Conservation (phyloP, 2,113 vertebrate species). For the Cynopterus brachyotis region DNA sequence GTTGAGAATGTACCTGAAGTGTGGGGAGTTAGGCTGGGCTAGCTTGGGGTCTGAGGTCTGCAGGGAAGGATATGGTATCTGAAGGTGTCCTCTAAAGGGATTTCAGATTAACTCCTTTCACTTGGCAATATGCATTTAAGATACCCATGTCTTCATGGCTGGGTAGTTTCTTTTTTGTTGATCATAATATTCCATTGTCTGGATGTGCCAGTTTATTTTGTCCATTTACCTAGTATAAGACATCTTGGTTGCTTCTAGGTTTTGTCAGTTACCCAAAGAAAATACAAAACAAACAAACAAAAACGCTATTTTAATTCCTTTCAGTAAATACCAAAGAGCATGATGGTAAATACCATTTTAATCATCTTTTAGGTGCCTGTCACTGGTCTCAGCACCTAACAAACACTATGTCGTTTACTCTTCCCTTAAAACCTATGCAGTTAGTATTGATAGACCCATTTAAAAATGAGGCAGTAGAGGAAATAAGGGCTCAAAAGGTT, state of each 20-base stretch:
- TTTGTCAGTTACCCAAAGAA: neutral
- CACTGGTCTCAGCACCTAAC: neutral
- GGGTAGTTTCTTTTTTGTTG: neutral
- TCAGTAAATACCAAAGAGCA: neutral
- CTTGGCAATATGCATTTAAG: neutral
- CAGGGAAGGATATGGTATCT: neutral
- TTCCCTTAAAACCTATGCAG: neutral
- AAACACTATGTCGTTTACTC: neutral
- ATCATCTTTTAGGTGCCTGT: neutral
- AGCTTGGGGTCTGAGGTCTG: neutral
- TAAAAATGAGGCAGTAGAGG: conserved; percentile 8
- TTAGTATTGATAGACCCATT: neutral
- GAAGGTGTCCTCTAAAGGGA: neutral
- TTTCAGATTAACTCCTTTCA: neutral
- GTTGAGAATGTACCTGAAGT: neutral
- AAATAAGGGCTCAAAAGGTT: neutral
- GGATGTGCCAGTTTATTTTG: neutral
- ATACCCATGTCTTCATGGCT: neutral
- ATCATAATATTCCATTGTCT: neutral
- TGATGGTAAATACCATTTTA: neutral
- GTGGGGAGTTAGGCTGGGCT: neutral
- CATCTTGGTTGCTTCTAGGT: neutral
- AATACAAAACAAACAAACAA: no score
- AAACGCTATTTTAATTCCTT: neutral
- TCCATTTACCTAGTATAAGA: neutral